phyloP scores from a whole-genome alignment of 2,888 invertebrate genomes.

The Conistra vaccinii region DNA sequence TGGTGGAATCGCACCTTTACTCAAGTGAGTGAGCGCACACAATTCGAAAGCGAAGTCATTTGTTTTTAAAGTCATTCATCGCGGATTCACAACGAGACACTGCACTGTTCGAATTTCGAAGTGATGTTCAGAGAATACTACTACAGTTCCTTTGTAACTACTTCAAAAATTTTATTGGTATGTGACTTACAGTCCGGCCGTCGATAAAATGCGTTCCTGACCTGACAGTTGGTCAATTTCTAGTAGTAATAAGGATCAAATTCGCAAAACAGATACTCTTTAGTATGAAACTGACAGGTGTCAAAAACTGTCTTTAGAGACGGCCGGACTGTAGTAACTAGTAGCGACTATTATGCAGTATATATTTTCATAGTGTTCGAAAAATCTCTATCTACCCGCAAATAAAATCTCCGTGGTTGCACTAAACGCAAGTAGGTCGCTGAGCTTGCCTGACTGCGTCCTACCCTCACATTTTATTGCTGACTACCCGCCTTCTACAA shows the following conservation, averaged over 20 bases:
- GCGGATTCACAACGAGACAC: not conserved
- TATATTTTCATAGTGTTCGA: not conserved
- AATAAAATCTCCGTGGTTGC: conserved; percentile 16
- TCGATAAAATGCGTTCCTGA: too few relatives aligned
- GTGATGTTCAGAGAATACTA: not conserved
- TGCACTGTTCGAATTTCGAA: not conserved
- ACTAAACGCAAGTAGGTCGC: conserved; percentile 38
- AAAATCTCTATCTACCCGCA: not conserved
- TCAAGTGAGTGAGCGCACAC: not conserved
- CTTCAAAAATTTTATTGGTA: not conserved
- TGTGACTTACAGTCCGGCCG: not conserved
- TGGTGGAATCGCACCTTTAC: not conserved
- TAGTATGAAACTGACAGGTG: too few relatives aligned
- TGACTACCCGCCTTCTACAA: conserved; percentile 31
- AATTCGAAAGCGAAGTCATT: not conserved
- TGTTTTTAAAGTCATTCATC: not conserved
- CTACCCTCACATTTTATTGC: conserved; percentile 33
- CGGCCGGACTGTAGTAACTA: not conserved
- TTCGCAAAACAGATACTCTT: too few relatives aligned
- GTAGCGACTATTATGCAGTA: not conserved
- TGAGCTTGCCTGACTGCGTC: conserved; percentile 23
- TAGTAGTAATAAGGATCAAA: too few relatives aligned
- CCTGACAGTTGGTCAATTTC: too few relatives aligned
- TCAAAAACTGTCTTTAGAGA: too few relatives aligned
- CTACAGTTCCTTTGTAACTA: too few relatives aligned